phyloP scores from a whole-genome alignment of 2,888 invertebrate species.

The Tryphoninae sp. region DNA sequence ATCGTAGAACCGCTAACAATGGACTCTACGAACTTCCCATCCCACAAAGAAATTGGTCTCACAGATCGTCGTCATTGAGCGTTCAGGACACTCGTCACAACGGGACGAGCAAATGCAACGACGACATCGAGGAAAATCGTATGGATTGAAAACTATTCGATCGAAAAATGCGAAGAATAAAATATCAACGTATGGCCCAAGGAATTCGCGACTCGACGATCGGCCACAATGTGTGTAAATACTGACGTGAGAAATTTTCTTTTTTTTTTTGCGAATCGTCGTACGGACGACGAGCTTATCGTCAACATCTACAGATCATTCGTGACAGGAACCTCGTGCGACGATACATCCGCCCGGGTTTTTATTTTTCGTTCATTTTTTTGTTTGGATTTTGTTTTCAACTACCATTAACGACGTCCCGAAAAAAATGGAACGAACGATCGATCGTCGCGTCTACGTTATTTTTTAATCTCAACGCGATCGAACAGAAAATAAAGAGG shows the following conservation, averaged over 20 bases:
- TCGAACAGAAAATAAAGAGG: neutral
- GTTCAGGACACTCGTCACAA: neutral
- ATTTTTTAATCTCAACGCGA: slow-evolving; percentile 4
- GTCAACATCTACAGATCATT: slow-evolving; percentile 48
- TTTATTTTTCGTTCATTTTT: neutral
- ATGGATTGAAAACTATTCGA: neutral
- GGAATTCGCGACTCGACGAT: neutral
- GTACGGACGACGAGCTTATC: slow-evolving; percentile 4
- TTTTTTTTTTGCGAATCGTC: neutral
- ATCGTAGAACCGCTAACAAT: neutral
- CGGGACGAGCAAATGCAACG: neutral
- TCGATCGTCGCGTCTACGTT: neutral
- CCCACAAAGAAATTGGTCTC: slow-evolving; percentile 5
- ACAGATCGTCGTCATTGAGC: neutral
- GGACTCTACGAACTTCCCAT: neutral
- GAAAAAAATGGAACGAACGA: neutral
- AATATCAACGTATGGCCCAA: neutral
- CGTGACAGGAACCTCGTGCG: neutral
- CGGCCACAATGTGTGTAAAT: slow-evolving; percentile 45
- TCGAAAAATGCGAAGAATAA: neutral
- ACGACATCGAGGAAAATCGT: neutral
- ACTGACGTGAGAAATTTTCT: neutral
- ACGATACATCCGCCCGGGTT: neutral
- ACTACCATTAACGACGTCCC: neutral
- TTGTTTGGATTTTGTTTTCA: neutral